Conservation (phyloP, 2,888 invertebrate species). For the Netelia inedita region DNA sequence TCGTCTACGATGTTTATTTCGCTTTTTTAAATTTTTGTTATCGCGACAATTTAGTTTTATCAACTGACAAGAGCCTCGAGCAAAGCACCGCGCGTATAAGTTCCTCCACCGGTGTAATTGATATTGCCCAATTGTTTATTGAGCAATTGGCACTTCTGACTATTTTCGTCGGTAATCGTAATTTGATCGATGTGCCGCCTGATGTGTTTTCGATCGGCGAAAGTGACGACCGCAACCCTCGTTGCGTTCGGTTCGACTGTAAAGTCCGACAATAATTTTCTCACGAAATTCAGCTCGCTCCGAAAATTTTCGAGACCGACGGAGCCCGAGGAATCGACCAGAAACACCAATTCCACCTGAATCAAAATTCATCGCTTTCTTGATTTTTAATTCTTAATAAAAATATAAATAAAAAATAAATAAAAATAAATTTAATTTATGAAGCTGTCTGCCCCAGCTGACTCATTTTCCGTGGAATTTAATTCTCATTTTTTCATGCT, state of each 20-base stretch:
- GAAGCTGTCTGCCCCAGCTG: neutral
- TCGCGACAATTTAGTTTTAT: neutral
- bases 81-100: constrained; percentile 90
- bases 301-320: constrained; percentile 89
- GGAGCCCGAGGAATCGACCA: constrained; percentile 90
- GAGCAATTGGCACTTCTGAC: constrained; percentile 89
- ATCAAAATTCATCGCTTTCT: constrained; percentile 17
- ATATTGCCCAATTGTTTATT: constrained; percentile 88
- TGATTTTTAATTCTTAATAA: neutral
- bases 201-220: constrained; percentile 87
- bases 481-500: too few species aligned
- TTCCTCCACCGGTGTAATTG: constrained; percentile 89
- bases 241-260: constrained; percentile 88
- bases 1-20: neutral
- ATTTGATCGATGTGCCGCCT: constrained; percentile 88
- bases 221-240: constrained; percentile 89
- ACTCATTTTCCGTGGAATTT: too few species aligned
- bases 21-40: constrained; percentile 5
- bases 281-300: constrained; percentile 89
- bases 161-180: constrained; percentile 85
- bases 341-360: constrained; percentile 88
- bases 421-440: neutral
- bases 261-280: constrained; percentile 89
- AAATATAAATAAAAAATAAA: too few species aligned
- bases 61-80: constrained; percentile 87